Base-by-base conservation (phyloP, 2,888 invertebrate genomes). In the Falcaria lacertinaria region DNA sequence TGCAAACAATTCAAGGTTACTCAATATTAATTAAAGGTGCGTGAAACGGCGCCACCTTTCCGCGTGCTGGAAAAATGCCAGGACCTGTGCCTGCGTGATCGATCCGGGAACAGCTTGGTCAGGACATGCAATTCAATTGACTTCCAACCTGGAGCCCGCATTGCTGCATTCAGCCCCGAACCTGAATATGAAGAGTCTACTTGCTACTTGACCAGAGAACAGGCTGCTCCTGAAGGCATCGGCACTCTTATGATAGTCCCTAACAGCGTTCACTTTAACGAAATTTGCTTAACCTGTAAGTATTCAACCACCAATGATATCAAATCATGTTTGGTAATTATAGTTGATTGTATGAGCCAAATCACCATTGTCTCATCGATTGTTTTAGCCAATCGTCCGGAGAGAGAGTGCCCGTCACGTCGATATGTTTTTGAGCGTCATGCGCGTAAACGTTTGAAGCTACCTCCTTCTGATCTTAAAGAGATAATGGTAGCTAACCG, bases 371-470 rank as follows among this genome's bases (percentile, higher is more conserved):
- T 11, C 11, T 25, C 14, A 5, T 25, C 54, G 33, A 33, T 48
- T 60, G 53, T 79, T 79, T 51, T 56, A 89, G 89, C 97, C 4
- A 95, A 94, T 76, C 92, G 96, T 62, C 95, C 97, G 15, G 96
- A 96, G 79, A 90, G 96, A 41, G 96, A 97, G 80, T 97, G 97
- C 62, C 95, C 97, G 0, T 96, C 96, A 52, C 91, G 97, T 35
- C 92, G 95, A 36, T 97, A 97, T 78, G 94, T 96, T 6, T 97
- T 96, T 68, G 97, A 97, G 76, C 91, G 97, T 44, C 96, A 96
- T 70, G 94, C 96, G 1, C 90, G 96, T 13, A 96, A 96, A 69
- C 95, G 96, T 54, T 77, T 96, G 41, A 96, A 96, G 72, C 89
- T 96, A 16, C 94, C 95, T 11, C 87, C 94, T 33, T 93, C 95